Evolutionary conservation across 1,140 invertebrate genomes (phyloP), one percentile per base, ranked within the genome.

Genomic region (Plodia interpunctella): DNA sequence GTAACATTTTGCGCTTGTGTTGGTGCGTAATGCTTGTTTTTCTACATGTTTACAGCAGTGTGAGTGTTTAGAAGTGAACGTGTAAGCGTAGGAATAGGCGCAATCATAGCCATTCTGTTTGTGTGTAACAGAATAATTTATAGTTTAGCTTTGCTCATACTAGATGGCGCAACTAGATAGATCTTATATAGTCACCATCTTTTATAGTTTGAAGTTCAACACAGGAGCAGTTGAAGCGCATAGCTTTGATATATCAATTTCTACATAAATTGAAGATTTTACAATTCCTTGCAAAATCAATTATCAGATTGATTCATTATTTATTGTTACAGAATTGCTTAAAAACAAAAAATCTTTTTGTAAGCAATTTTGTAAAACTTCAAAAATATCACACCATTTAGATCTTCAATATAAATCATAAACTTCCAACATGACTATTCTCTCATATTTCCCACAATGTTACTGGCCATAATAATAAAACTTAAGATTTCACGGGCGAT

Each of bases 1-100:
- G 86, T 87, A 87, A 87, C 74, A 70, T 63, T 74, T 58, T 57
- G 65, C 60, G 70, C 62, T 68, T 65, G 83, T 88, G 83, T 87
- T 80, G 38, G 80, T 84, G 55, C 32, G 64, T 88, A 85, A 81
- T 84, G 83, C 66, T 86, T 72, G 77, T 87, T 87, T 87, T 87
- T 87, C 86, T 80, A 87, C 80, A 80, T 76, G 79, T 50, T 32
- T 55, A 15, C 30, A 50, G 62, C 65, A 76, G 75, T 85, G 83
- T 76, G 78, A 13, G 66, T 69, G 55, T 52, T 75, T 68, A 71
- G 68, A 78, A 78, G 72, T 77, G 70, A 81, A 80, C 75, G 77
- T 75, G 68, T 62, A 60, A 62, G 60, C 64, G 60, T 51, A 35
- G 38, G 38, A 44, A 44, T 44, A 44, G 38, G 15, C 65, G 71